Percentiles rank a stretch among this genome's conserved stretches.
Evolutionary conservation across 1,140 invertebrate species (phyloP).

Genomic region (Cydia pomonella): DNA sequence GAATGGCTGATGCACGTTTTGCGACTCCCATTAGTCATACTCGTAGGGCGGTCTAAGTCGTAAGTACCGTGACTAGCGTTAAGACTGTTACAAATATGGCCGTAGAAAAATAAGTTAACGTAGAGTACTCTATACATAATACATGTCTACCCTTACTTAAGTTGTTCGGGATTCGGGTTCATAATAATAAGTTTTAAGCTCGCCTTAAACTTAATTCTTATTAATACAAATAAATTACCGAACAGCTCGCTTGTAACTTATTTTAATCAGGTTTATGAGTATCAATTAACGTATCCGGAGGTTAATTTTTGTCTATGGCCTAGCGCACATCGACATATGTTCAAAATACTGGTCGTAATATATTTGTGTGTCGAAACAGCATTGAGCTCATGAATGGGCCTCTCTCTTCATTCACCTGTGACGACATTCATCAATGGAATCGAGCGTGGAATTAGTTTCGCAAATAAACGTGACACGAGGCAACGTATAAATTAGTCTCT

Average conservation of each 20-base stretch:
- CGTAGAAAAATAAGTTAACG: no score
- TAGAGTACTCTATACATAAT: no score
- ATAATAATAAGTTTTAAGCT: no score
- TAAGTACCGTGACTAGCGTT: background rate
- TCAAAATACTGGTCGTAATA: slow-evolving; percentile 5
- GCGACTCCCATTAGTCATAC: background rate
- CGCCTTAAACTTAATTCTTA: no score
- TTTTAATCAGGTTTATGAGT: no score
- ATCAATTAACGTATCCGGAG: no score
- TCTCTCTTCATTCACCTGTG: slow-evolving; percentile 33
- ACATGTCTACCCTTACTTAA: no score
- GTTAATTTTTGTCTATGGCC: no score
- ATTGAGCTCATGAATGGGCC: slow-evolving; percentile 28
- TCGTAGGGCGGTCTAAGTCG: background rate
- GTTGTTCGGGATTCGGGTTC: no score
- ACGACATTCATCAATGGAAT: slow-evolving; percentile 23
- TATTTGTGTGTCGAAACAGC: background rate
- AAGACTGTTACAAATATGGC: background rate
- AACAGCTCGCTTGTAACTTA: no score
- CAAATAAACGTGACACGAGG: slow-evolving; percentile 11
- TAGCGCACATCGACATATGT: background rate
- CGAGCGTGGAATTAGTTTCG: slow-evolving; percentile 25
- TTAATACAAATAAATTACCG: no score
- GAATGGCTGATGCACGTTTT: background rate
- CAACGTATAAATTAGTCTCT: background rate